These are phyloP conservation scores for Gallinago stenura DNA, from an alignment of 2,797 vertebrate genomes.

Conservation along the genomic window DNA sequence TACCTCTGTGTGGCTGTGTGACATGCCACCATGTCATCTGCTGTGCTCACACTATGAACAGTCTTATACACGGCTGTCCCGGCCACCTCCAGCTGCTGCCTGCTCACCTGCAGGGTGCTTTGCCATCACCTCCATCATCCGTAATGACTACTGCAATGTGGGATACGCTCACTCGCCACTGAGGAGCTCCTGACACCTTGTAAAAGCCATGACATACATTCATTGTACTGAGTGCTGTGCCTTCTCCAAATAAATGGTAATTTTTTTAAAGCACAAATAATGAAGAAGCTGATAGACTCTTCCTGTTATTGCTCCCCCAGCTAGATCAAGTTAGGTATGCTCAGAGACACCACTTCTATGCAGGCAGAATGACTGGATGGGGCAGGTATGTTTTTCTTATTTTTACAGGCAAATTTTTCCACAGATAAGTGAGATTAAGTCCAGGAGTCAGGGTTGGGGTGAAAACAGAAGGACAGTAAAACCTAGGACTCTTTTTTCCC, in stretches of 20 bases:
- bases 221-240: not conserved
- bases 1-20: not conserved
- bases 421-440: not conserved
- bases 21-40: rapidly evolving
- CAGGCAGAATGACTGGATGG: rapidly evolving
- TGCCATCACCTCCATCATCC: rapidly evolving
- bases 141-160: rapidly evolving
- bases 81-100: not conserved
- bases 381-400: not conserved
- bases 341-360: not conserved
- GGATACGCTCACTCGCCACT: rapidly evolving
- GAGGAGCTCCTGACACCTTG: not conserved
- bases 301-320: not conserved
- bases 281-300: not conserved
- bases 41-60: rapidly evolving
- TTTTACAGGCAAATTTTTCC: not conserved
- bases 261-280: not conserved
- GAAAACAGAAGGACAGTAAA: not conserved
- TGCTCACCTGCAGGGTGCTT: not conserved
- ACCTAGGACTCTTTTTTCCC: not conserved
- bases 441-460: not conserved
- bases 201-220: not conserved
- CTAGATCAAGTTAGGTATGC: not conserved
- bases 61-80: not conserved
- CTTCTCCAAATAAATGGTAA: not conserved